Evolutionary conservation across 2,888 invertebrate genomes (phyloP).

Genomic region (Adineta ricciae): DNA sequence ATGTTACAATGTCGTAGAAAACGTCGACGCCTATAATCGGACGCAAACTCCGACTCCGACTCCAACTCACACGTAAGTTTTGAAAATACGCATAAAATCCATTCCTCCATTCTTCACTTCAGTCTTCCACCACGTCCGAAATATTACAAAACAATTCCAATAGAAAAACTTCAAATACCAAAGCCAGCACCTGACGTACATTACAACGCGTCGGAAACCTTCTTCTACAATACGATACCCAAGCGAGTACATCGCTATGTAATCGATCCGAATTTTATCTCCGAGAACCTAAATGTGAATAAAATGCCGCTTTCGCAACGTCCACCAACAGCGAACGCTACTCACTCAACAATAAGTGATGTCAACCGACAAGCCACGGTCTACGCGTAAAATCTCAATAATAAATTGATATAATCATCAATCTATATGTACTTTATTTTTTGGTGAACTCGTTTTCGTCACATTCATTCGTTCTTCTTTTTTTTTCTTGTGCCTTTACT

Average conservation of each 20-base stretch:
- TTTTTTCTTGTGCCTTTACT: not conserved
- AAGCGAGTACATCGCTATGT: conserved; percentile 21
- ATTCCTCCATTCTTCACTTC: not conserved
- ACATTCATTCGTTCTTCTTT: not conserved
- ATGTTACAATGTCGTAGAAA: not conserved
- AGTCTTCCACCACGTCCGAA: conserved; percentile 22
- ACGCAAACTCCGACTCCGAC: not conserved
- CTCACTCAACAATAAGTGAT: not conserved
- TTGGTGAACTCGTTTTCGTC: not conserved
- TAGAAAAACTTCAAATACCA: conserved; percentile 26
- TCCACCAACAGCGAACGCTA: not conserved
- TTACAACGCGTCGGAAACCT: conserved; percentile 32
- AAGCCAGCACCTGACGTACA: conserved; percentile 22
- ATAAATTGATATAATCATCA: not conserved
- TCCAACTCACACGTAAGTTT: no score
- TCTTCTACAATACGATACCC: conserved; percentile 32
- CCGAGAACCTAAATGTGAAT: conserved; percentile 26
- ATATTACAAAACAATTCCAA: conserved; percentile 28
- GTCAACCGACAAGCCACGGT: not conserved
- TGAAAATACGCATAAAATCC: no score
- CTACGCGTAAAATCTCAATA: not conserved
- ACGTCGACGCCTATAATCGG: not conserved
- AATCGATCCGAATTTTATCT: conserved; percentile 29
- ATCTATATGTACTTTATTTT: not conserved
- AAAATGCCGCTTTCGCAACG: not conserved